Evolutionary conservation across 2,888 invertebrate species (phyloP), one percentile per base, ranked within the genome.

Genomic region (Willowsia nigromaculata): DNA sequence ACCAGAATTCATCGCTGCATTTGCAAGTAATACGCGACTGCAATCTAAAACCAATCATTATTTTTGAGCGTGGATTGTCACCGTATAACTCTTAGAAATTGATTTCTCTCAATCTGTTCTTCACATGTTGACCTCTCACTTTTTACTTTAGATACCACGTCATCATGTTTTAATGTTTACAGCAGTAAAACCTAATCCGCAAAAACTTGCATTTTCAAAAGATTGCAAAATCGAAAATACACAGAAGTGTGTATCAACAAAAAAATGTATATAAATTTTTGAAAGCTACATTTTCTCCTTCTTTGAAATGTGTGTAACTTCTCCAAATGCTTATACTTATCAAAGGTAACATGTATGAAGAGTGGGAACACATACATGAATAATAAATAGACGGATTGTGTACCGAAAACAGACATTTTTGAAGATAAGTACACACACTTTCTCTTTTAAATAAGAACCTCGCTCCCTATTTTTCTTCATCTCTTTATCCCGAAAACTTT

Each of bases 241-340:
- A 62, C 22, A 74, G 71, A 82, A 62, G 27, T 82, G 68, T 43
- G 82, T n/a, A n/a, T 83, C 82, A 68, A 83, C 82, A 68, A 37
- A 68, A 68, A 37, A 33, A 82, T 40, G 47, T 40, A 81, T 43
- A 30, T 47, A 74, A 59, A 30, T 76, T 76, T 27, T 83, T 65
- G 47, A 65, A 83, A 68, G 30, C 15, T 62, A 56, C 56, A 22
- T 22, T 22, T 56, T 56, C 56, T 5, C 25, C 56, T 56, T 56
- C 56, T 5, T 9, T 25, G 43, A 43, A 43, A 43, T 13, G 43
- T 43, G 11, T 43, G 43, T 13, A 13, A 9, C 43, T 6, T 13
- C 5, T 43, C 1, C 43, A 43, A 47, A 47, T 47, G 11, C 43
- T 43, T 9, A 43, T 37, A 37, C 37, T n/a, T n/a, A n/a, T n/a